Evolutionary conservation across 2,888 invertebrate genomes (phyloP), one percentile per base, ranked within the genome.

Genomic region (Myopa tessellatipennis): DNA sequence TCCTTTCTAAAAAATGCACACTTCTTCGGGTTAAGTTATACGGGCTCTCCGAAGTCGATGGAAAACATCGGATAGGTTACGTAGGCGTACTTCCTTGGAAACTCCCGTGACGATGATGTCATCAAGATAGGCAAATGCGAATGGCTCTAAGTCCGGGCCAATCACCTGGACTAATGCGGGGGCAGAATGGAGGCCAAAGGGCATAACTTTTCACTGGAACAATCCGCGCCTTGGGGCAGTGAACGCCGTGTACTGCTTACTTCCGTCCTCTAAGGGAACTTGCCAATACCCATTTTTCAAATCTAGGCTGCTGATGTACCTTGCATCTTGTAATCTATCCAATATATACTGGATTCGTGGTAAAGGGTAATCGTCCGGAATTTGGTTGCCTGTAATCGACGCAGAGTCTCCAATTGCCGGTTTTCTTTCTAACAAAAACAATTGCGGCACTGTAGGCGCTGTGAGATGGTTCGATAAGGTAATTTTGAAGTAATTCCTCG

Each of bases 371-470:
- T 1, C 26, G 2, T 26, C 26, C 2, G 26, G 26, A 26, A 26
- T 26, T 26, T 26, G 2, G 26, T 26, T 26, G 26, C 26, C 26
- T 26, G 26, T 26, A 26, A 26, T 26, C 26, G 26, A 26, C 26
- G 26, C 76, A 76, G 0, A 76, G 61, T 12, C 74, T 58, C 78
- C 78, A 76, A 10, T 67, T 40, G 34, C 55, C 68, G 36, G 58
- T 69, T 16, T 73, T 76, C 18, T 73, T 73, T 4, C 63, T 8
- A 1, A 63, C 77, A 16, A 79, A 34, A 0, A 74, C 73, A 10
- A 75, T 71, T 6, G 76, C 55, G 7, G 71, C 63, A 16, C 71
- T 77, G 45, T 77, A 77, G 2, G 75, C 55, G 14, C 76, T 77
- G 4, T 36, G 4, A 1, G 77, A 71, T 4, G 72, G 65, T 40